phyloP scores from a whole-genome alignment of 2,797 vertebrate genomes.

The Sebastes reedi region DNA sequence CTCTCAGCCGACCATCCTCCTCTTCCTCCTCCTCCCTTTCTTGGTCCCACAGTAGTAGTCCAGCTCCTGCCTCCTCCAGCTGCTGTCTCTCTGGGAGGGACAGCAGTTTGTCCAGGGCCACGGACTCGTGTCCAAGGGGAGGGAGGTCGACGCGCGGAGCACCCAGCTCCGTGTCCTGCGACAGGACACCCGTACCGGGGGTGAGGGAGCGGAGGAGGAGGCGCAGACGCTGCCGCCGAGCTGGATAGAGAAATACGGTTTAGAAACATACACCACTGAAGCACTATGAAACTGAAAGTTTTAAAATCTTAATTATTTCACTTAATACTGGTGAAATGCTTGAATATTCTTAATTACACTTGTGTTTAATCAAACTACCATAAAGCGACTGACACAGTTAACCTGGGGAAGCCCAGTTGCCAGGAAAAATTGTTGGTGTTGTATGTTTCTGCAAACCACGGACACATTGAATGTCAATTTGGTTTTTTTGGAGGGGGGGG shows the following conservation, averaged over 20 bases:
- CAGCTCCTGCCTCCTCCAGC: conserved; percentile 35
- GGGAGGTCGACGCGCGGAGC: conserved; percentile 62
- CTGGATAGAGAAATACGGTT: background rate
- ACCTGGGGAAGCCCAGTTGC: too few species aligned
- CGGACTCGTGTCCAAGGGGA: conserved; percentile 78
- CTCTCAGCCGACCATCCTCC: background rate
- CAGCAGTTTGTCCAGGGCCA: conserved; percentile 85
- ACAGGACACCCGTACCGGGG: conserved; percentile 70
- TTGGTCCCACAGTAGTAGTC: conserved; percentile 52
- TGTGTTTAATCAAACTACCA: too few species aligned
- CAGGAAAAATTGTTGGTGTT: too few species aligned
- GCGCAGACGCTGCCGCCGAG: conserved; percentile 79
- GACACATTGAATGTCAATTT: too few species aligned
- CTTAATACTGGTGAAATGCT: background rate
- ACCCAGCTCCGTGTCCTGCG: conserved; percentile 73
- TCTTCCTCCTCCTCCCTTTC: conserved; percentile 61
- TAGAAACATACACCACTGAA: background rate
- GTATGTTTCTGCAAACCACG: too few species aligned
- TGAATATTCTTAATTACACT: too few species aligned
- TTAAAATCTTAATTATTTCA: background rate
- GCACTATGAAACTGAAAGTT: background rate
- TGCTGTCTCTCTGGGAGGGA: conserved; percentile 75
- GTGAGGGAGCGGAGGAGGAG: conserved; percentile 82
- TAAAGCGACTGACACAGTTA: too few species aligned
- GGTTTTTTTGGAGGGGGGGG: too few species aligned